Evolutionary conservation across 2,888 invertebrate species (phyloP).

Genomic region (Tenthredo amoena): DNA sequence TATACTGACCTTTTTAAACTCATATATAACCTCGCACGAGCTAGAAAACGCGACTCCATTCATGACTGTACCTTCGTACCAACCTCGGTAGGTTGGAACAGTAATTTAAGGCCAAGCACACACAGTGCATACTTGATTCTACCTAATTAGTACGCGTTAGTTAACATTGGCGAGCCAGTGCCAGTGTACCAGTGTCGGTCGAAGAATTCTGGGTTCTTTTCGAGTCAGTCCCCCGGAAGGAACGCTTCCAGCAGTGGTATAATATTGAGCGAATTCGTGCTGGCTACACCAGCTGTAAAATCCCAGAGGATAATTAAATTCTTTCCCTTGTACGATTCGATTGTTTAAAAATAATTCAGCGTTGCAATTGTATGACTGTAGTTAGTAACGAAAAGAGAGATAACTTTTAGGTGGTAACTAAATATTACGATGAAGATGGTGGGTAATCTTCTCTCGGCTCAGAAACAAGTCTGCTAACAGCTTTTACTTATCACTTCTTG

Average conservation of each 20-base stretch:
- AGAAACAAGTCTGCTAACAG: conserved; percentile 35
- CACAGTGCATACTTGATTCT: conserved; percentile 71
- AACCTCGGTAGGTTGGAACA: conserved; percentile 54
- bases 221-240: neutral
- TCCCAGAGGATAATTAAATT: conserved; percentile 17
- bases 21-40: conserved; percentile 15
- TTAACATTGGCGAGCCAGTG: conserved; percentile 38
- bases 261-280: conserved; percentile 16
- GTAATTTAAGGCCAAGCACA: conserved; percentile 67
- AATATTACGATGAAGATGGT: conserved; percentile 1
- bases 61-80: conserved; percentile 5
- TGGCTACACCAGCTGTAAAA: neutral
- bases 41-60: conserved; percentile 32
- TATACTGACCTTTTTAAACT: conserved; percentile 8
- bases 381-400: neutral
- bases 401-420: neutral
- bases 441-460: conserved; percentile 13
- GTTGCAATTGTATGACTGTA: neutral
- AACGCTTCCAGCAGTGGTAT: conserved; percentile 14
- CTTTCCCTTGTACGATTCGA: neutral
- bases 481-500: conserved; percentile 37
- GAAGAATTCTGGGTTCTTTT: conserved; percentile 41
- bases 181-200: neutral
- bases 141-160: conserved; percentile 68
- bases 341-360: conserved; percentile 12